phyloP scores from a whole-genome alignment of 2,113 vertebrate genomes.

The Arenaria interpres region DNA sequence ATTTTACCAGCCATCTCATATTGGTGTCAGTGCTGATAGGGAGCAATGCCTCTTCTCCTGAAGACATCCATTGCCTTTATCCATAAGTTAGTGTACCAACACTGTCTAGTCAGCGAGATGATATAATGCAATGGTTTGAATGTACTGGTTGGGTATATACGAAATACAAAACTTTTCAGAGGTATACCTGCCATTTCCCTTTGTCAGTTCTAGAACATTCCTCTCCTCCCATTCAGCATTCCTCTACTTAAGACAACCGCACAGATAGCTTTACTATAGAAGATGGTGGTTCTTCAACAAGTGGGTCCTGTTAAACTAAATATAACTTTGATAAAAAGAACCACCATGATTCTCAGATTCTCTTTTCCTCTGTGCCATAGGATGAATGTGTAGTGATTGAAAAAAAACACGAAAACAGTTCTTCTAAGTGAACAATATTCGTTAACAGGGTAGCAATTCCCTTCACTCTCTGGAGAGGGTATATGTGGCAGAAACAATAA shows the following conservation, averaged over 20 bases:
- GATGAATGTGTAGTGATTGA: not conserved
- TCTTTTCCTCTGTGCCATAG: not conserved
- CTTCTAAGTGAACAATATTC: not conserved
- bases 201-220: not conserved
- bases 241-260: not conserved
- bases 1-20: not conserved
- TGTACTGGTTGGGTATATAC: not conserved
- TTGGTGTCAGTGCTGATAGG: not conserved
- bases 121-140: not conserved
- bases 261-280: not conserved
- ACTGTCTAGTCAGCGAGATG: not conserved
- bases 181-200: not conserved
- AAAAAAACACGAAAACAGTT: not conserved
- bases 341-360: not conserved
- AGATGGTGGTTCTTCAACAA: not conserved
- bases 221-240: not conserved
- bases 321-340: not conserved
- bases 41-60: not conserved
- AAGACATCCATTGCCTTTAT: not conserved
- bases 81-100: not conserved
- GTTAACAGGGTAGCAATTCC: not conserved
- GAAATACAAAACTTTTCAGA: not conserved
- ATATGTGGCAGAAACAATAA: constrained; percentile 5
- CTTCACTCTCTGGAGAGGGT: not conserved
- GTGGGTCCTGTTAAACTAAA: not conserved